Base-by-base conservation (phyloP, 2,888 invertebrate genomes). In the Heliconius erato region DNA sequence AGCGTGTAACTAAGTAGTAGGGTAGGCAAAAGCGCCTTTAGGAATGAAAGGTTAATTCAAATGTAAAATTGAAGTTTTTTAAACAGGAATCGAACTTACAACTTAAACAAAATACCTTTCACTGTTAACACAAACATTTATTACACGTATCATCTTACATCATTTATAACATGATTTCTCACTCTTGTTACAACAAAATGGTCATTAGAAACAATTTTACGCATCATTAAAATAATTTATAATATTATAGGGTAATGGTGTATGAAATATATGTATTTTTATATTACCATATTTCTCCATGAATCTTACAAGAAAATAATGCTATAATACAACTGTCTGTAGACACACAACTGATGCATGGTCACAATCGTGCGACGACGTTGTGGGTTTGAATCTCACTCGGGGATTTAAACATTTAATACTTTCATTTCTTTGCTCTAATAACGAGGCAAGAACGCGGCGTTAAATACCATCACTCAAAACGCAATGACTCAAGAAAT, bases 141-240 rank as follows among this genome's bases (percentile, higher is more conserved):
- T 40, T 5, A 12, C 12, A 40, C 71, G 23, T 71, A 40, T n/a
- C 71, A n/a, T 23, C 71, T 71, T n/a, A 35, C 65, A 65, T 26
- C 12, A 44, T n/a, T 40, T 40, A 44, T 2, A 71, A 71, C 11
- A 71, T 40, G 40, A 71, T 14, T 44, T 72, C 44, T n/a, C 14
- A 72, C 26, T 71, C 71, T 40, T 40, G 71, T 40, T 71, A 40
- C 40, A 71, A 72, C 71, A 71, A 23, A 68, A 44, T 72, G n/a
- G 12, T 12, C 26, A 16, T 72, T 67, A 72, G n/a, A n/a, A 26
- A 72, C 44, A 44, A 72, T 72, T 72, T 72, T 44, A 44, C 26
- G 44, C 40, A n/a, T 40, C 71, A 72, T 72, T n/a, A 44, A 72
- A 67, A 14, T 67, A 26, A 67, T 28, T 26, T 67, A 16, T 67